Evolutionary conservation across 2,888 invertebrate genomes (phyloP), one percentile per base, ranked within the genome.

Genomic region (Amiota mariae): DNA sequence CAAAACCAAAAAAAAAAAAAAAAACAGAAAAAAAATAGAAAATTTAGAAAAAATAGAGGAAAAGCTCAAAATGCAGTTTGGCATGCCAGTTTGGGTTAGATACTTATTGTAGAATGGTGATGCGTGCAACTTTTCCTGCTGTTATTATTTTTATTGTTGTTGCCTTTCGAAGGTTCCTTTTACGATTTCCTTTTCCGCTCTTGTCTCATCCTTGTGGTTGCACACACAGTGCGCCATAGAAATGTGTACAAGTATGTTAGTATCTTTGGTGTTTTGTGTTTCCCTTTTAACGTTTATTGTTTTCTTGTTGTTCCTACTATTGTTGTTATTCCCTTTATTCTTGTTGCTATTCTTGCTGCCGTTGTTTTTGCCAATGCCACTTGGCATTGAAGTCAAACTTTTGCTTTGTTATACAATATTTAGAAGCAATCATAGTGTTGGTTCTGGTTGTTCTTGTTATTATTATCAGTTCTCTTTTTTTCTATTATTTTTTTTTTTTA

Each of bases 381-480:
- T 68, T 68, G 67, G 51, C 67, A 24, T 68, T 68, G 51, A 51
- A 68, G 67, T 54, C 51, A 68, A 68, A 68, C 51, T 68, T 68
- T 68, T 68, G 54, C 20, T 20, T 12, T 18, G 59, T 20, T 20
- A 18, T 20, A 59, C 15, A 54, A n/a, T 36, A 36, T 6, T 36
- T 36, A 36, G 36, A 36, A 36, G 36, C 36, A 36, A 36, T 36
- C 36, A 36, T 6, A 36, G 36, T 36, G 36, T 36, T 2, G 36
- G 36, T 36, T 36, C 36, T 36, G 8, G 36, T 36, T 36, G 6
- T 36, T 54, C n/a, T 54, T 54, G 54, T n/a, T 54, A n/a, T 54
- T 54, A n/a, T 54, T 54, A n/a, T 54, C 54, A 54, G n/a, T 54
- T 12, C n/a, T 4, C 10, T 12, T 1, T 4, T n/a, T 54, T 54